These are phyloP conservation scores for Sciurus vulgaris DNA, from an alignment of 2,797 vertebrate species.

Conservation along the genomic window DNA sequence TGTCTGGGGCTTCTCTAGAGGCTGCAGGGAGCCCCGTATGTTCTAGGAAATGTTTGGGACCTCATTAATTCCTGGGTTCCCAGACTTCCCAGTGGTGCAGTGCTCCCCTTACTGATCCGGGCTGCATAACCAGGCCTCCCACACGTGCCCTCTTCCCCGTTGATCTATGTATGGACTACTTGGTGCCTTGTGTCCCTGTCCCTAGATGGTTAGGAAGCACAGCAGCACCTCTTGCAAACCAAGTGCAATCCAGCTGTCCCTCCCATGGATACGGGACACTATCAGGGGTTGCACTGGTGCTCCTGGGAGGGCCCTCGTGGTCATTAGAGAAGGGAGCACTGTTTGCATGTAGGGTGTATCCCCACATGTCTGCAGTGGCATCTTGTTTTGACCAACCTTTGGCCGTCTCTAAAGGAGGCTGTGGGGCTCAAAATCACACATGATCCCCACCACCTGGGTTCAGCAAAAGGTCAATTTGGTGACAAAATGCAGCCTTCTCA, in stretches of 20 bases:
- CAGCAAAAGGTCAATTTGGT: neutral
- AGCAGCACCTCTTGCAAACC: neutral
- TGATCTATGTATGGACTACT: neutral
- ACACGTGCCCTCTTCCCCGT: rapidly evolving
- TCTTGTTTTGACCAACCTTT: neutral
- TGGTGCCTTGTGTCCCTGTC: neutral
- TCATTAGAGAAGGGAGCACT: neutral
- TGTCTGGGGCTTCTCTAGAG: neutral
- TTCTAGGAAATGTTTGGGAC: neutral
- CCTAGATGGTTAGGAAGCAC: neutral
- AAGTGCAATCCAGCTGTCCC: neutral
- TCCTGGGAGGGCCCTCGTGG: too few relatives aligned
- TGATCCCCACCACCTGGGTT: neutral
- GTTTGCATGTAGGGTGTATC: neutral
- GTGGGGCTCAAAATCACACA: neutral
- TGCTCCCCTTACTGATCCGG: too few relatives aligned
- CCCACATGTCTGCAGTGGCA: too few relatives aligned
- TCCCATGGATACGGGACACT: neutral
- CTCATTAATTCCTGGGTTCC: neutral
- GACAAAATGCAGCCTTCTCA: neutral
- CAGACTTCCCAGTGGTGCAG: neutral
- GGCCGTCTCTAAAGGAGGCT: neutral
- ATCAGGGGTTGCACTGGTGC: too few relatives aligned
- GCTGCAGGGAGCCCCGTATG: neutral
- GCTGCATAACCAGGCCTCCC: neutral